These are phyloP conservation scores for Corydoras sp. DNA, from an alignment of 2,113 vertebrate genomes.

Conservation along the genomic window DNA sequence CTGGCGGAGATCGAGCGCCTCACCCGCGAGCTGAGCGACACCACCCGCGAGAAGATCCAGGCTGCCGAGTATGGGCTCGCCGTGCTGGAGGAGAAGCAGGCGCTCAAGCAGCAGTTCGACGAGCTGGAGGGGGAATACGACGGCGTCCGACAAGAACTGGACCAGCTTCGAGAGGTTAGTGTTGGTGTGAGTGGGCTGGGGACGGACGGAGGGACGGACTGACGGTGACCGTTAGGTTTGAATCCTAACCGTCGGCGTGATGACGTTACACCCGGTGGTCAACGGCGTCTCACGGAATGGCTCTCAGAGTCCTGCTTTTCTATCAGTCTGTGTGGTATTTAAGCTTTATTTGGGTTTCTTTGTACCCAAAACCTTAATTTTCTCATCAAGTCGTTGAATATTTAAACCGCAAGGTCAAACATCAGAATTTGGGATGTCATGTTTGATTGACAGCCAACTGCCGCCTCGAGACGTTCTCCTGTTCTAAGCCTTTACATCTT, in stretches of 20 bases:
- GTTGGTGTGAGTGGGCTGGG: slow-evolving; percentile 49
- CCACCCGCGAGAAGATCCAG: slow-evolving; percentile 93
- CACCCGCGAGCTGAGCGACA: slow-evolving; percentile 83
- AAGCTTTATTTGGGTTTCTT: background rate
- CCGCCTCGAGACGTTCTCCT: too few species aligned
- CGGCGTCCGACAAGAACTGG: slow-evolving; percentile 81
- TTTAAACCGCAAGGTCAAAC: background rate
- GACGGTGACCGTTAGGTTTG: background rate
- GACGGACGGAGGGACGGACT: too few species aligned
- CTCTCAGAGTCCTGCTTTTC: too few species aligned
- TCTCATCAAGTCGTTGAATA: too few species aligned
- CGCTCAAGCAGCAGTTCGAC: slow-evolving; percentile 87
- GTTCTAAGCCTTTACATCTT: too few species aligned
- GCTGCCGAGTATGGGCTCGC: slow-evolving; percentile 93
- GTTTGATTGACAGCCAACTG: too few species aligned
- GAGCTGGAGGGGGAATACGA: slow-evolving; percentile 90
- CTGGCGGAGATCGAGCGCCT: slow-evolving; percentile 83
- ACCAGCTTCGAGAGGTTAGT: slow-evolving; percentile 89
- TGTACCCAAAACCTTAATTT: background rate
- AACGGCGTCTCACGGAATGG: too few species aligned
- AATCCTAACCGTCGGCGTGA: background rate
- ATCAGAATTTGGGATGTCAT: background rate
- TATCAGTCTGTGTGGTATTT: background rate
- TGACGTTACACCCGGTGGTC: too few species aligned
- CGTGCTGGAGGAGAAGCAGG: slow-evolving; percentile 95